Conservation (phyloP, 2,797 vertebrate genomes). For the Hydrolagus colliei region DNA sequence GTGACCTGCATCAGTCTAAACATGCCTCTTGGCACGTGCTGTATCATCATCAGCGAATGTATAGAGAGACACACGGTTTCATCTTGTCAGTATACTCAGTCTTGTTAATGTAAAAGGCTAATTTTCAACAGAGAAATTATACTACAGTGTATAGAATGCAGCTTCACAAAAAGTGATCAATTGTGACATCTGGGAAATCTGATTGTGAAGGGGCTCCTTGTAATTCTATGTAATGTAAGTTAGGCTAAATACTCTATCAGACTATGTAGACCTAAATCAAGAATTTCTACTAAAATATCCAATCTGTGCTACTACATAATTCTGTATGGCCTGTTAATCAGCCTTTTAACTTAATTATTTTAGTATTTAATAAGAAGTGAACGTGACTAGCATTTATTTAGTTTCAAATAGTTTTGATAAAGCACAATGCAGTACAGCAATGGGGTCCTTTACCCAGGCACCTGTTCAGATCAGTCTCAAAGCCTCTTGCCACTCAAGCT, state of each 20-base stretch:
- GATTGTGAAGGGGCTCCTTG: background rate
- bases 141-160: background rate
- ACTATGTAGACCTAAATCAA: background rate
- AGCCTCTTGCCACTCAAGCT: no score
- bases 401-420: background rate
- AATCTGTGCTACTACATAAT: background rate
- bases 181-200: conserved; percentile 8
- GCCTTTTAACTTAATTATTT: background rate
- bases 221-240: background rate
- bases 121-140: conserved; percentile 5
- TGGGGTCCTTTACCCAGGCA: background rate
- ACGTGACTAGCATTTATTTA: background rate
- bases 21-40: background rate
- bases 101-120: background rate
- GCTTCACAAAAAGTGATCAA: background rate
- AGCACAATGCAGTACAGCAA: background rate
- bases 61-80: background rate
- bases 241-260: background rate
- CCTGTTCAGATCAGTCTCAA: background rate
- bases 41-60: background rate
- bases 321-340: background rate
- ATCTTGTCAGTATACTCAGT: background rate
- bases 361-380: background rate
- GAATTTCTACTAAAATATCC: background rate
- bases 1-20: background rate